These are phyloP conservation scores for Neoniphon sammara DNA, from an alignment of 2,797 vertebrate genomes.

Conservation along the genomic window DNA sequence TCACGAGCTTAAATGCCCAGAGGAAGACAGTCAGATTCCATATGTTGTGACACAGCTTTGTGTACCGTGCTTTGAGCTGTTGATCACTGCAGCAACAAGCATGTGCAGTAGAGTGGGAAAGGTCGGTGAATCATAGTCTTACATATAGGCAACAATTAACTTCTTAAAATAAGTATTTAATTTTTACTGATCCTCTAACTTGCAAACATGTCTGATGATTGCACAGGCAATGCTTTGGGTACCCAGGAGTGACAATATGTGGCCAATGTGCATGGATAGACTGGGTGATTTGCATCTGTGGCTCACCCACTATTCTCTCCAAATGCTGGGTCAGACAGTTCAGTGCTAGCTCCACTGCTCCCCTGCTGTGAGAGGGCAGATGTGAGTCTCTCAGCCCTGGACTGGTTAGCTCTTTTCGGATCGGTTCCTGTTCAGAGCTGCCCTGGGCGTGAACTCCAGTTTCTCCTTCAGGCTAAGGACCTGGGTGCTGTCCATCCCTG, in stretches of 20 bases:
- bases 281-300: slow-evolving; percentile 6
- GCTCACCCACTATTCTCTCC: not conserved
- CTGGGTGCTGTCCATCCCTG: slow-evolving; percentile 89
- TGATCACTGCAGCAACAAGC: not conserved
- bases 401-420: slow-evolving; percentile 87
- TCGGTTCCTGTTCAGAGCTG: slow-evolving; percentile 94
- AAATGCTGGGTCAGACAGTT: not conserved
- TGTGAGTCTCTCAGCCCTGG: slow-evolving; percentile 11
- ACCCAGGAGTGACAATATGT: not conserved
- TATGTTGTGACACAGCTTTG: not conserved
- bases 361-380: slow-evolving; percentile 12
- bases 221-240: not conserved
- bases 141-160: slow-evolving; percentile 6
- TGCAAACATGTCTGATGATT: slow-evolving; percentile 10
- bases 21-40: not conserved
- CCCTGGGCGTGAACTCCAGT: slow-evolving; percentile 93
- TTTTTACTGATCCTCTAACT: not conserved
- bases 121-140: not conserved
- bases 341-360: not conserved
- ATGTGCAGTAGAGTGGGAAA: slow-evolving; percentile 6
- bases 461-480: slow-evolving; percentile 96
- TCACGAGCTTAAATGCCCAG: slow-evolving; percentile 24
- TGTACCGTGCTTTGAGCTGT: not conserved
- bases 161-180: not conserved
- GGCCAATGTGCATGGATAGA: slow-evolving; percentile 5